Evolutionary conservation across 2,113 vertebrate species (phyloP), one percentile per base, ranked within the genome.

Genomic region (Daphoenositta chrysoptera): DNA sequence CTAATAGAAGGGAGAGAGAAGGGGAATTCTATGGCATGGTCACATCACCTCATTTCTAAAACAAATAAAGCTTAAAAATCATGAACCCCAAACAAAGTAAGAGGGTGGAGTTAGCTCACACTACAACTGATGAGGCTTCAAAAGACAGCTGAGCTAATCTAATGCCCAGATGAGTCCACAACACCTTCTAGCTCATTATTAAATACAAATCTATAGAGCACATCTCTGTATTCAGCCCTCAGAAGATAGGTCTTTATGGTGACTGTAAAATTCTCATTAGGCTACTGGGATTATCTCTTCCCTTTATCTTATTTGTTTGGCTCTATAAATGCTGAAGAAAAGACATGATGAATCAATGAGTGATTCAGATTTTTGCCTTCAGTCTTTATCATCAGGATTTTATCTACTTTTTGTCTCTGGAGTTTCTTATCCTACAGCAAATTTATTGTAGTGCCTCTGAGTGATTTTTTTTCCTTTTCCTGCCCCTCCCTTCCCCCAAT

Each of bases 361-460:
- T 39, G 37, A 95, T 96, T 97, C 97, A 87, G 90, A 93, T 95
- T 96, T 96, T 96, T 87, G 93, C 84, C 93, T 89, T 96, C 83
- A 89, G 94, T 94, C 73, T 96, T 90, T 94, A 97, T 95, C 61
- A 95, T 80, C 48, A 60, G 66, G 26, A 78, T 91, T 96, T 97
- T 97, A 95, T 96, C 83, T 96, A n/a, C 70, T 92, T 96, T 96
- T 97, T 92, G 87, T 95, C 94, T 91, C 92, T 94, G 79, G 82
- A 96, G 90, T 73, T 97, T 91, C 96, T 94, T 95, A 83, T 89
- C 70, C 77, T 40, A 39, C 64, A 88, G 56, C 78, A 96, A 83
- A 70, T 97, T 83, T 89, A 89, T 90, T 68, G 64, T 75, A 73
- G 56, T 66, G 68, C 69, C 94, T 91, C 23, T 35, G 28, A 87